Evolutionary conservation across 2,797 vertebrate species (phyloP).

Genomic region (Gastrophryne carolinensis): DNA sequence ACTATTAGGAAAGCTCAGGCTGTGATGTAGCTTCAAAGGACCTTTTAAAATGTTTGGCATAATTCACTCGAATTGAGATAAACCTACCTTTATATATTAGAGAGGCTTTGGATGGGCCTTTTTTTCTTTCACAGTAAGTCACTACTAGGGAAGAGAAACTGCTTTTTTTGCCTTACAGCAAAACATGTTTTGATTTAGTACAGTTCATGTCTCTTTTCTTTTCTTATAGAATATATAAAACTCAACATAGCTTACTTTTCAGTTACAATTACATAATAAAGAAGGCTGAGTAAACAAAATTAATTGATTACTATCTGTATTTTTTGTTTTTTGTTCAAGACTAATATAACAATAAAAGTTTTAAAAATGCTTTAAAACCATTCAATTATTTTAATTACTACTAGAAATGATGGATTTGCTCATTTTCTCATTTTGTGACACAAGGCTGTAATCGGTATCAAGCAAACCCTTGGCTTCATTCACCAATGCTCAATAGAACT

Average conservation of each 20-base stretch:
- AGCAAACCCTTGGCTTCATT: too few relatives aligned
- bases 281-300: background rate
- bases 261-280: too few relatives aligned
- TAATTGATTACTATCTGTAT: background rate
- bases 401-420: too few relatives aligned
- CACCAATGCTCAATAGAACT: too few relatives aligned
- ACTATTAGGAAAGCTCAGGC: constrained; percentile 1
- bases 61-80: constrained; percentile 28
- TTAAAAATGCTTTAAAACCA: background rate
- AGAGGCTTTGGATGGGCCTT: background rate
- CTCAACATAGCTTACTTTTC: too few relatives aligned
- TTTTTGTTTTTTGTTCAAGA: background rate
- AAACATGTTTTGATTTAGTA: constrained; percentile 5
- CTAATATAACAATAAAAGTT: background rate
- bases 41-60: background rate
- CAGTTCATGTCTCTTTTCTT: constrained; percentile 2
- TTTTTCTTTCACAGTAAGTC: background rate
- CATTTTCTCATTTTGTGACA: too few relatives aligned
- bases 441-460: too few relatives aligned
- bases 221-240: background rate
- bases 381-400: too few relatives aligned
- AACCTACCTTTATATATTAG: background rate
- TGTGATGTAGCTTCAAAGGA: constrained; percentile 16
- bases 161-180: constrained; percentile 20
- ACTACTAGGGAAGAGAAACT: background rate